phyloP scores from a whole-genome alignment of 2,113 vertebrate genomes.

The Patagioenas fasciata region DNA sequence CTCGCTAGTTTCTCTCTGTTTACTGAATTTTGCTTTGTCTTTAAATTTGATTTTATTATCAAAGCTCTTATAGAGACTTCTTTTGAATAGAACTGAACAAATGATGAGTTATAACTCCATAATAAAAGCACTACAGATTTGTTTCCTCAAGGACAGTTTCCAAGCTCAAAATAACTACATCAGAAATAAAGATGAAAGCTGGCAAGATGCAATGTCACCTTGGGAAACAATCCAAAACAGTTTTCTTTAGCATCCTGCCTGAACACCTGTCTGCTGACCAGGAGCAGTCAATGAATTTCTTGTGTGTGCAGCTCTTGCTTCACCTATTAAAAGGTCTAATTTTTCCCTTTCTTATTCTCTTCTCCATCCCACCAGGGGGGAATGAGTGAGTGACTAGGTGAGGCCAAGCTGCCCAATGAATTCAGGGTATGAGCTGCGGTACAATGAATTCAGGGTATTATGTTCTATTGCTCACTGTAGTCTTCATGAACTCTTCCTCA shows the following conservation, averaged over 20 bases:
- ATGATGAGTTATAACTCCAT: not conserved
- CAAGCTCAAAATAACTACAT: not conserved
- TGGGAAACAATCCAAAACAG: not conserved
- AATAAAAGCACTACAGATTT: not conserved
- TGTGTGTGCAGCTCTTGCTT: fast-evolving
- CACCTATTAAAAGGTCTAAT: not conserved
- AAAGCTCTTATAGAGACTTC: not conserved
- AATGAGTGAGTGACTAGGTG: not conserved
- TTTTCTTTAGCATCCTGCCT: not conserved
- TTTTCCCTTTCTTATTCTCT: not conserved
- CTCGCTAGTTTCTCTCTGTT: not conserved
- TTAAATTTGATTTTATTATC: not conserved
- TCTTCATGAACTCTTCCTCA: not conserved
- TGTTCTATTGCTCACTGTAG: not conserved
- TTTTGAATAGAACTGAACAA: not conserved
- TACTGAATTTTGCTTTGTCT: not conserved
- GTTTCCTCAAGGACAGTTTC: not conserved
- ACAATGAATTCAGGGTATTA: not conserved
- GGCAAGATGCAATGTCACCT: not conserved
- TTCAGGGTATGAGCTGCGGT: not conserved
- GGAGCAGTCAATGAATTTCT: not conserved
- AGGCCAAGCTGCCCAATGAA: not conserved
- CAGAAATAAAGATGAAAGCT: not conserved
- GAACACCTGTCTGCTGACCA: not conserved
- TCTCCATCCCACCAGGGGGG: fast-evolving